Base-by-base conservation (phyloP, 2,888 invertebrate species). In the Coecobrya sp. region DNA sequence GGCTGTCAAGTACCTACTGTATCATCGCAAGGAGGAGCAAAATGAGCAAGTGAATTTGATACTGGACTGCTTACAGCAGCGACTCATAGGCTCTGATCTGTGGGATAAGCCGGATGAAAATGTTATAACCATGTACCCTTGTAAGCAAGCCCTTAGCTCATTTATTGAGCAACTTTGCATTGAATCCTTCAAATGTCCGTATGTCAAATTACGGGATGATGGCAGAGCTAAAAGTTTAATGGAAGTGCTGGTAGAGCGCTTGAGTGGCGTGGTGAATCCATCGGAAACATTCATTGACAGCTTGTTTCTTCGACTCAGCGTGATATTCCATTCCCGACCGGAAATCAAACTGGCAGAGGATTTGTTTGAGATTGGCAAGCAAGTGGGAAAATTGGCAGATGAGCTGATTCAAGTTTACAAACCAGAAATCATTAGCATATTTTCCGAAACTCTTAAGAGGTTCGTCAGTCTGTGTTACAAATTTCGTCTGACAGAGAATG, bases 151-250 rank as follows among this genome's bases (percentile, higher is more conserved):
- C 30, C 81, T 93, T 19, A 93, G 93, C 93, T 90, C 89, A 10
- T 93, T 93, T 85, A 79, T 93, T n/a, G 93, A 93, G 55, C 93
- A 93, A n/a, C 87, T 93, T 8, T 92, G 89, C 36, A 93, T 90
- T 8, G 92, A 92, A 36, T 92, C 93, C 85, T 93, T 93, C 55
- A 89, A 93, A 90, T 91, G 91, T 42, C 91, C 91, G 8, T 68
- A 86, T 22, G 86, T 86, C 59, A 91, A 91, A 52, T 36, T 91
- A 70, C 76, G 91, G 42, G 86, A 91, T 55, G 91, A 91, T 68
- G 65, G 52, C 0, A 30, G 86, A 16, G 91, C 86, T 0, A 86
- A 86, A 59, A 87, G 68, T 65, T 82, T 91, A n/a, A 93, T 88
- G 88, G 76, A 91, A 42, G 82, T 68, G 25, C 59, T 92, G 16